Conservation (phyloP, 2,888 invertebrate species). For the Lasioglossum zephyrum region DNA sequence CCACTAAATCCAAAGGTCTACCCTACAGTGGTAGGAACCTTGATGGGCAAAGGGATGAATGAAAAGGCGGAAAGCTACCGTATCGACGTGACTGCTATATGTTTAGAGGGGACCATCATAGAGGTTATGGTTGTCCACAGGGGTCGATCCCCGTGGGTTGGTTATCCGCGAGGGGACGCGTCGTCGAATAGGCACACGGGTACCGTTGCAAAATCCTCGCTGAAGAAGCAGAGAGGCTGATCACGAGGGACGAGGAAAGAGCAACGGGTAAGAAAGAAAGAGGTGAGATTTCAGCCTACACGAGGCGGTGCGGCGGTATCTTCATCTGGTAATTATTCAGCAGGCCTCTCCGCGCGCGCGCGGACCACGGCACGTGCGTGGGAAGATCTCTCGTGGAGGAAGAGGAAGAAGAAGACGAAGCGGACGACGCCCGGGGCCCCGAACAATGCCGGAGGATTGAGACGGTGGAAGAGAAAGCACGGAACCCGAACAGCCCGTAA, state of each 20-base stretch:
- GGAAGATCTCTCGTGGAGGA: slow-evolving; percentile 75
- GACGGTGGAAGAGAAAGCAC: slow-evolving; percentile 73
- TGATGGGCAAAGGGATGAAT: background rate
- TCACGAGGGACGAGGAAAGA: background rate
- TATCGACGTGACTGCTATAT: background rate
- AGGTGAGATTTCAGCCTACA: slow-evolving; percentile 71
- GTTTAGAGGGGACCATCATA: slow-evolving; percentile 12
- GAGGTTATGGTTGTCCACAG: slow-evolving; percentile 49
- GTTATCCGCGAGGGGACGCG: slow-evolving; percentile 28
- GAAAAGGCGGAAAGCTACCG: background rate
- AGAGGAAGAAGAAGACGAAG: slow-evolving; percentile 63
- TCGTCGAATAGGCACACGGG: slow-evolving; percentile 57
- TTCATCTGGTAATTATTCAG: slow-evolving; percentile 81
- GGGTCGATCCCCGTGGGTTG: slow-evolving; percentile 50
- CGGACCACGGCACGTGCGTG: slow-evolving; percentile 76
- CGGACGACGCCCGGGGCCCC: slow-evolving; percentile 52
- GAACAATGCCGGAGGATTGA: slow-evolving; percentile 70
- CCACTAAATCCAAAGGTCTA: too few species aligned
- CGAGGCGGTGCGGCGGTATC: slow-evolving; percentile 76
- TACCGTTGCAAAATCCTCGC: slow-evolving; percentile 68
- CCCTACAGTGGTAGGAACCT: background rate
- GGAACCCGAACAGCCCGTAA: slow-evolving; percentile 59
- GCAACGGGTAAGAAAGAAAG: slow-evolving; percentile 30
- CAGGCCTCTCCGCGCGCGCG: slow-evolving; percentile 56
- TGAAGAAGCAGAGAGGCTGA: background rate